Base-by-base conservation (phyloP, 2,888 invertebrate genomes). In the Laothoe populi region DNA sequence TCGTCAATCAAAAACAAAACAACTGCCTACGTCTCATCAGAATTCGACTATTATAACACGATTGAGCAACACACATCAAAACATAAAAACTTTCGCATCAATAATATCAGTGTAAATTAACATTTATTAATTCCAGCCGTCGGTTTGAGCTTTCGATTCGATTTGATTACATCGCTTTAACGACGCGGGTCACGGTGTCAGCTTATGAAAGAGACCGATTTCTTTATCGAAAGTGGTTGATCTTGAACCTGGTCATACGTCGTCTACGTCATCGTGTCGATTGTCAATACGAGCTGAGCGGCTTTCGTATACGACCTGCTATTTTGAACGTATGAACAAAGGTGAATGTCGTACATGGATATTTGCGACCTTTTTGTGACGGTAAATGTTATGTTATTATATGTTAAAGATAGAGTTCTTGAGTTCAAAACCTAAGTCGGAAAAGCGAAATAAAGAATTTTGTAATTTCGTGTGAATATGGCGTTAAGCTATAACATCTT, bases 271-370 rank as follows among this genome's bases (percentile, higher is more conserved):
- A 8, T 24, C 38, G 74, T 74, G 78, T 77, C 77, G 72, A 73
- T 74, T 76, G 80, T 75, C 79, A 75, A 79, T 61, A 26, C 42
- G n/a, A 42, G 31, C 72, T 73, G 75, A 68, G 70, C 73, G 70
- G 82, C 90, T 89, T 90, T 90, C 90, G 86, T 84, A 72, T 72
- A 45, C 61, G 79, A 78, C 87, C 86, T 87, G 88, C 88, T 87
- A 85, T 76, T 76, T 64, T 68, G 72, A n/a, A n/a, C n/a, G 79
- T 78, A 78, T 77, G 77, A 82, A 77, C 86, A 86, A 86, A 89
- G 88, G 87, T 87, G 87, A 90, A 88, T 90, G 89, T 90, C 88
- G 88, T 85, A 86, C 82, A 38, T 38, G 38, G 10, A 13, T 13
- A 3, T 38, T 11, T 3, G 10, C 10, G 38, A 38, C 3, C 74